Percentiles rank a stretch among this genome's conserved stretches.
These are phyloP conservation scores for Lithobates sylvaticus DNA, from an alignment of 2,797 vertebrate genomes.

Conservation along the genomic window DNA sequence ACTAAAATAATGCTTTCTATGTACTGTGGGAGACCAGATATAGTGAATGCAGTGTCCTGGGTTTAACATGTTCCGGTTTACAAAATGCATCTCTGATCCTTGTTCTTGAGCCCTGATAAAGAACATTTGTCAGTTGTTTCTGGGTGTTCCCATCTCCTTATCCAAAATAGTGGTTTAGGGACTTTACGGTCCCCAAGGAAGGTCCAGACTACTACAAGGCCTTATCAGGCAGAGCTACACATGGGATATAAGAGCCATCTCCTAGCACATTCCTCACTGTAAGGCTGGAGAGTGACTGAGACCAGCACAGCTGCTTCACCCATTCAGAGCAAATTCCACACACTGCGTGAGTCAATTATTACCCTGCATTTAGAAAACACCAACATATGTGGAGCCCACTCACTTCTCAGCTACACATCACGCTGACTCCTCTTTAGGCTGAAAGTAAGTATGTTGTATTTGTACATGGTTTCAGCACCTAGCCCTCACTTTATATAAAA, in stretches of 20 bases:
- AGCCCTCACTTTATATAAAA: too few relatives aligned
- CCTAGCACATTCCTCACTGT: background rate
- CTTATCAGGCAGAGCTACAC: constrained; percentile 1
- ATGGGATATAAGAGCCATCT: background rate
- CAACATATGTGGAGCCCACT: constrained; percentile 11
- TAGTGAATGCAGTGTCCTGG: too few relatives aligned
- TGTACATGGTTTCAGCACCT: too few relatives aligned
- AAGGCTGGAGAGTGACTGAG: constrained; percentile 3
- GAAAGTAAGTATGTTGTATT: too few relatives aligned
- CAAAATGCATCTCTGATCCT: too few relatives aligned
- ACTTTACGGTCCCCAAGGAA: background rate
- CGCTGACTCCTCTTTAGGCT: background rate
- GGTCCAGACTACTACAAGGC: background rate
- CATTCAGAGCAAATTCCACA: constrained; percentile 51
- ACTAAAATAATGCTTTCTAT: too few relatives aligned
- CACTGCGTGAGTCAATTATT: constrained; percentile 47
- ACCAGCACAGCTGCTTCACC: constrained; percentile 33
- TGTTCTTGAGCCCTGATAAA: too few relatives aligned
- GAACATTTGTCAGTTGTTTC: too few relatives aligned
- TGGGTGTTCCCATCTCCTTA: too few relatives aligned
- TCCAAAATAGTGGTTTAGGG: too few relatives aligned
- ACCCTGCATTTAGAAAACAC: constrained; percentile 32
- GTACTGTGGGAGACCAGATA: too few relatives aligned
- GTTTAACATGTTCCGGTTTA: too few relatives aligned
- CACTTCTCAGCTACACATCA: background rate